Evolutionary conservation across 2,797 vertebrate genomes (phyloP).

Genomic region (Sebastes taczanowskii): DNA sequence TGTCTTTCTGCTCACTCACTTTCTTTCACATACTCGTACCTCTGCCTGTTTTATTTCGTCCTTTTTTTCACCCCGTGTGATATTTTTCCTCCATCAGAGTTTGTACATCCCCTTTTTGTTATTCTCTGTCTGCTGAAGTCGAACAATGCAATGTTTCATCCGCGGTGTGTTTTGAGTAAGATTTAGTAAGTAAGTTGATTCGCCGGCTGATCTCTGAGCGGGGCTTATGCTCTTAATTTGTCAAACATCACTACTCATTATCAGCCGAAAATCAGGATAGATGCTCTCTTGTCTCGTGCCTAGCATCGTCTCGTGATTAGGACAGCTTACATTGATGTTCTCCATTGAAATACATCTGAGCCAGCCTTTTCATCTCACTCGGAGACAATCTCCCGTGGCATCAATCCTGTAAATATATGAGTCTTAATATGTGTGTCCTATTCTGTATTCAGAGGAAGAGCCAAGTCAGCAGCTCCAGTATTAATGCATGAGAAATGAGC

Average conservation of each 20-base stretch:
- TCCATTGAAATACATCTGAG: constrained; percentile 68
- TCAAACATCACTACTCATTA: constrained; percentile 65
- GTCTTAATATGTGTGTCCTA: constrained; percentile 83
- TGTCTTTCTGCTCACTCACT: constrained; percentile 53
- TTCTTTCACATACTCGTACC: constrained; percentile 15
- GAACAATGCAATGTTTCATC: constrained; percentile 36
- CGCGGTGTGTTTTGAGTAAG: constrained; percentile 22
- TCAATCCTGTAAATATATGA: constrained; percentile 85
- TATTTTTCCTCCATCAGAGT: constrained; percentile 4
- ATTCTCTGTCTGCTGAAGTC: neutral
- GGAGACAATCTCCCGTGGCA: constrained; percentile 78
- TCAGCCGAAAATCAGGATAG: constrained; percentile 52
- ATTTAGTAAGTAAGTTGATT: constrained; percentile 53
- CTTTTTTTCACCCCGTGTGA: neutral
- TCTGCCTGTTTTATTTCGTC: constrained; percentile 27
- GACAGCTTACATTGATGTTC: constrained; percentile 69
- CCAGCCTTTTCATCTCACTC: constrained; percentile 76
- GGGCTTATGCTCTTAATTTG: constrained; percentile 66
- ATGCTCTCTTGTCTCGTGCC: constrained; percentile 45
- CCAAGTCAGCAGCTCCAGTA: constrained; percentile 84
- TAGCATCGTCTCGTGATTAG: constrained; percentile 56
- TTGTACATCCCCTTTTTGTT: constrained; percentile 15
- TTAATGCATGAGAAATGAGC: constrained; percentile 87
- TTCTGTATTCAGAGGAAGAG: constrained; percentile 83
- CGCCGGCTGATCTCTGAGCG: constrained; percentile 49